Evolutionary conservation across 2,888 invertebrate species (phyloP), one percentile per base, ranked within the genome.

Genomic region (Seira musarum): DNA sequence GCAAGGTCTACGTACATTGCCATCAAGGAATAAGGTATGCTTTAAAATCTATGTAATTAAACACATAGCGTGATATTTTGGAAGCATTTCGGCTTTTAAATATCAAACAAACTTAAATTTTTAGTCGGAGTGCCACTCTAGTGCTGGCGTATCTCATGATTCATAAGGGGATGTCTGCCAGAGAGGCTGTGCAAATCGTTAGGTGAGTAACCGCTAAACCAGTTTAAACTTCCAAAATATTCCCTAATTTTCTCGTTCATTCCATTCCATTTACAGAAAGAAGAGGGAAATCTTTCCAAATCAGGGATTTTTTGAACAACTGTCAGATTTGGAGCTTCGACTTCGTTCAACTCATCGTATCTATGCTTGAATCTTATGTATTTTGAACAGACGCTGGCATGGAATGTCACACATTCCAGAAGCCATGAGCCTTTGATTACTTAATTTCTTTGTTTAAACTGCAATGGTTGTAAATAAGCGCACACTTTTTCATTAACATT

Each of bases 1-100:
- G 88, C 3, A 89, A 89, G 85, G 89, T 90, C 0, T 86, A 90
- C 85, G 90, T 90, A 1, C 90, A 90, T 83, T 90, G 90, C 46
- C 81, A 81, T 35, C 81, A 83, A 46, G 83, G 91, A 13, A 89
- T 89, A n/a, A n/a, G n/a, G n/a, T n/a, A n/a, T n/a, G n/a, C n/a
- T n/a, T n/a, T n/a, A n/a, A n/a, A n/a, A n/a, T n/a, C n/a, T n/a
- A n/a, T n/a, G n/a, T n/a, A n/a, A n/a, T n/a, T n/a, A n/a, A n/a
- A n/a, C n/a, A n/a, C n/a, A n/a, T n/a, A n/a, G n/a, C n/a, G n/a
- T n/a, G n/a, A n/a, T n/a, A n/a, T n/a, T n/a, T n/a, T n/a, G n/a
- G n/a, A n/a, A n/a, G n/a, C n/a, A n/a, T n/a, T n/a, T n/a, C n/a
- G n/a, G n/a, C n/a, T n/a, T n/a, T n/a, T n/a, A n/a, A n/a, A n/a